Evolutionary conservation across 1,140 invertebrate species (phyloP).

Genomic region (Heliconius eleuchia): DNA sequence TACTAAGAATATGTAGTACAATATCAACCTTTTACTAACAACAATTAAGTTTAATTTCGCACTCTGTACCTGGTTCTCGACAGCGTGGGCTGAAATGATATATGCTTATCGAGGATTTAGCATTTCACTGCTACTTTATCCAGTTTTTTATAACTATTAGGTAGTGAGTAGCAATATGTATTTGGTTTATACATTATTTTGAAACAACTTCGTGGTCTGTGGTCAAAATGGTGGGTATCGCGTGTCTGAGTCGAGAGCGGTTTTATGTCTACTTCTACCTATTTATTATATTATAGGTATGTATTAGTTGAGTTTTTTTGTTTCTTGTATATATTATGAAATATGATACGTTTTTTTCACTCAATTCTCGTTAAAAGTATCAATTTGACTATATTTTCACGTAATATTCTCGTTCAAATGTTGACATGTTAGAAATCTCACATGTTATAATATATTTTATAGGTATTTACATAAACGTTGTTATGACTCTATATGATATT

Average conservation of each 20-base stretch:
- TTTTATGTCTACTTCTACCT: constrained; percentile 28
- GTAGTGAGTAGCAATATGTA: constrained; percentile 66
- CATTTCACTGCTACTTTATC: constrained; percentile 77
- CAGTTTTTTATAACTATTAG: constrained; percentile 74
- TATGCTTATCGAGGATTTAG: constrained; percentile 73
- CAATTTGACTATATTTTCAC: constrained; percentile 9
- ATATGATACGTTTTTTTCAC: not conserved
- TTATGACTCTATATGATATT: not conserved
- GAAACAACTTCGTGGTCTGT: constrained; percentile 49
- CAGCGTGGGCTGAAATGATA: constrained; percentile 35
- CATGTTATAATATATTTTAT: not conserved
- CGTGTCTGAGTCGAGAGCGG: constrained; percentile 30
- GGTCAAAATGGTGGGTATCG: constrained; percentile 39
- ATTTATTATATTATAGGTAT: not conserved
- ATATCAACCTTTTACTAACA: not conserved
- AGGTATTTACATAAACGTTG: not conserved
- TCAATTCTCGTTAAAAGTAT: constrained; percentile 1
- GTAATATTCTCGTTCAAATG: not conserved
- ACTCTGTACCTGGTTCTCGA: not conserved
- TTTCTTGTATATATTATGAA: constrained; percentile 13
- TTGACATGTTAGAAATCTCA: not conserved
- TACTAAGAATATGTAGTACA: not conserved
- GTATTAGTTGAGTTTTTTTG: constrained; percentile 1
- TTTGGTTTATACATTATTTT: constrained; percentile 55
- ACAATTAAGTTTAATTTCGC: not conserved